phyloP scores from a whole-genome alignment of 2,888 invertebrate species.

The Cryptosula pallasiana region DNA sequence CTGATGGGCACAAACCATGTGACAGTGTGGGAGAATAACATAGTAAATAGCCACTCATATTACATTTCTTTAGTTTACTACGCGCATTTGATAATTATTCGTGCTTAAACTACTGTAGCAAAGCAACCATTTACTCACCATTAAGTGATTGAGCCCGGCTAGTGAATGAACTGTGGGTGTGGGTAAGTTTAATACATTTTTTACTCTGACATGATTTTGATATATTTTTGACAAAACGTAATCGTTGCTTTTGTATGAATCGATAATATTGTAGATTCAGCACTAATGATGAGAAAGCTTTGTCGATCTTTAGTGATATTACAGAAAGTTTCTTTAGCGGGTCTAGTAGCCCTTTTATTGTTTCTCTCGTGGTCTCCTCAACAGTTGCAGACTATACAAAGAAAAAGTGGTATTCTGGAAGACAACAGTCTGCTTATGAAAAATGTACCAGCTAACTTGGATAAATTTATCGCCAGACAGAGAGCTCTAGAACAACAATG shows the following conservation, averaged over 20 bases:
- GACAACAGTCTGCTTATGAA: neutral
- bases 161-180: no score
- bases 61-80: no score
- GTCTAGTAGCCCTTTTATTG: neutral
- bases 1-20: no score
- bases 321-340: slow-evolving; percentile 1
- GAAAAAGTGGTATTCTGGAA: neutral
- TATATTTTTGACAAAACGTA: neutral
- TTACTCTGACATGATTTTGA: no score
- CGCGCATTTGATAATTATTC: no score
- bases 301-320: neutral
- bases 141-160: no score
- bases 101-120: no score
- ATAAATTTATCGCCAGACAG: neutral
- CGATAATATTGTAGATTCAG: no score
- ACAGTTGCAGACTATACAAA: neutral
- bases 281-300: neutral
- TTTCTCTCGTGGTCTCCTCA: neutral
- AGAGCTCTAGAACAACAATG: neutral
- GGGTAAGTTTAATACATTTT: no score
- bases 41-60: no score
- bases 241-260: neutral
- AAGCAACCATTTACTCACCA: no score
- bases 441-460: neutral
- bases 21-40: no score